Evolutionary conservation across 2,797 vertebrate species (phyloP).

Genomic region (Tokudaia muenninki): DNA sequence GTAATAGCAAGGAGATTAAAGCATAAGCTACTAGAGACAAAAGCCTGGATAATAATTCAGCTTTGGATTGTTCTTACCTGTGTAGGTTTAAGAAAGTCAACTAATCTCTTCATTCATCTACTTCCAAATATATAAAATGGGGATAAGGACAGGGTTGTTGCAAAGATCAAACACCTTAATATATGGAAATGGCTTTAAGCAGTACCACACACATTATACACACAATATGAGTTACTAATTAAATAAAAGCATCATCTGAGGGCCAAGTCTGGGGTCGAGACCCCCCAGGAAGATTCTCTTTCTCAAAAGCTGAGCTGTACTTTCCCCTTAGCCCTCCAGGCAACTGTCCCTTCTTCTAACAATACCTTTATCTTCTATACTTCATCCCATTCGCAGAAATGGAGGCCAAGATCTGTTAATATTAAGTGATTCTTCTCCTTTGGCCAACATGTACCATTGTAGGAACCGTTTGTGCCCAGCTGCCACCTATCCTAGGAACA

Average conservation of each 20-base stretch:
- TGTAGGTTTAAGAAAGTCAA: conserved; percentile 12
- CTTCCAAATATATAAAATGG: conserved; percentile 9
- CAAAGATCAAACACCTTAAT: background rate
- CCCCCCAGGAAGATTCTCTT: background rate
- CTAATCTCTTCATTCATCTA: background rate
- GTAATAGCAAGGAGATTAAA: background rate
- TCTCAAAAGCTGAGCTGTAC: background rate
- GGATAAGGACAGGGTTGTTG: background rate
- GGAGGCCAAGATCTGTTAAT: background rate
- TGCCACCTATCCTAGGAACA: background rate
- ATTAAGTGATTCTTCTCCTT: background rate
- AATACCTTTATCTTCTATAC: background rate
- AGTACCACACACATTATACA: background rate
- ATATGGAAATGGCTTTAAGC: background rate
- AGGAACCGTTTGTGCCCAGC: background rate
- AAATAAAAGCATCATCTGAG: background rate
- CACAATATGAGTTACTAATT: background rate
- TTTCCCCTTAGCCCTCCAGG: background rate
- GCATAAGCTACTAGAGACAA: background rate
- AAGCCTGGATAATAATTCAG: background rate
- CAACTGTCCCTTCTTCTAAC: background rate
- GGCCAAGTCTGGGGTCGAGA: background rate
- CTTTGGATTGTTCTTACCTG: background rate
- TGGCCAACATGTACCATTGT: background rate
- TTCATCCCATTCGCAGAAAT: background rate